Evolutionary conservation across 2,113 vertebrate genomes (phyloP), one percentile per base, ranked within the genome.

Genomic region (Ranitomeya variabilis): DNA sequence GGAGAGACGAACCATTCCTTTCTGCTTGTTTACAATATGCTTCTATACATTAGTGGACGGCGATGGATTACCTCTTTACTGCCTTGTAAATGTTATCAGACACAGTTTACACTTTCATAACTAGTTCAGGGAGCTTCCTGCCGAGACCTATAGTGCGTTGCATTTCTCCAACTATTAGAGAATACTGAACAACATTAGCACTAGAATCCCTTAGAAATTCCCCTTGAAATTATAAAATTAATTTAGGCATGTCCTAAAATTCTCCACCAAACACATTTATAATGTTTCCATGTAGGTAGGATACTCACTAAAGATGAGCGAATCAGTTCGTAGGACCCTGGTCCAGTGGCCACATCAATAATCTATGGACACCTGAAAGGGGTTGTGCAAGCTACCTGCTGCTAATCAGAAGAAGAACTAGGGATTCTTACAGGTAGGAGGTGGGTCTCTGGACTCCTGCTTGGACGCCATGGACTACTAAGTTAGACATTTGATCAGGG

Each of bases 1-100:
- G 74, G 93, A 94, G 93, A 93, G 89, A 94, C 91, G 90, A 91
- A 90, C 90, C 92, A 92, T 89, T 94, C 92, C 90, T 92, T 93
- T 93, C 87, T 90, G 91, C 93, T 93, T 94, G 94, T 94, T 94
- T 94, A 93, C 93, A 93, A 93, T 93, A 92, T 92, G 93, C 92
- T 93, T 93, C 93, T 92, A 93, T 93, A 94, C 93, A 93, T 94
- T 93, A 94, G 90, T 93, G 92, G 93, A 93, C 93, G 92, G 90
- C 89, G 91, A 94, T 90, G 88, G 89, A 90, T 91, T 90, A 90
- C 66, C 86, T 62, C 84, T 87, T 90, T 90, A 79, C 86, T 90
- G 64, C 80, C 59, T 67, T 79, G 90, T 88, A 89, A 89, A 90
- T 81, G 64, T n/a, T 92, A 87, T 92, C 92, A 91, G 87, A 88